phyloP scores from a whole-genome alignment of 2,113 vertebrate genomes.

The Prunella fulvescens region DNA sequence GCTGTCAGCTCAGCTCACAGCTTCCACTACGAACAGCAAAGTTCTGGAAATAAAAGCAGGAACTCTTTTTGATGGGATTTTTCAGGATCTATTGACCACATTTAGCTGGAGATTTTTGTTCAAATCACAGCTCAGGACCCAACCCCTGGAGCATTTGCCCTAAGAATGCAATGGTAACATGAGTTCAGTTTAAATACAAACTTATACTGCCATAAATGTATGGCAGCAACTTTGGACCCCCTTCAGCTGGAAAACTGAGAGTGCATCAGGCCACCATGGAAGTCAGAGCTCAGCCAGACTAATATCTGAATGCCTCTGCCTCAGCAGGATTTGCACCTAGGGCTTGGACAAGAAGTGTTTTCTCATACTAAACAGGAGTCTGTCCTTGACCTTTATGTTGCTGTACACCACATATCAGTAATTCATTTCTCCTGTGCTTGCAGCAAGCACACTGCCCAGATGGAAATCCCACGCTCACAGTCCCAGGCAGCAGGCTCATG shows the following conservation, averaged over 20 bases:
- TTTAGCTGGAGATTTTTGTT: background rate
- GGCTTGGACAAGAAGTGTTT: background rate
- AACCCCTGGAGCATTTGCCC: background rate
- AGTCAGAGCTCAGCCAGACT: background rate
- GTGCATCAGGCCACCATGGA: background rate
- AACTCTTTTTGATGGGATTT: background rate
- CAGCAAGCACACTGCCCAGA: background rate
- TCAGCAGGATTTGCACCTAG: background rate
- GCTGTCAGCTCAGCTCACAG: background rate
- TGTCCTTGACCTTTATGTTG: background rate
- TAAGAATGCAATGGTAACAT: background rate
- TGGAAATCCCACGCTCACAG: slow-evolving; percentile 9
- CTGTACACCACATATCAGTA: background rate
- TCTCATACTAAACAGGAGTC: background rate
- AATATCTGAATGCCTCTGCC: background rate
- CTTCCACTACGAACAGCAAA: background rate
- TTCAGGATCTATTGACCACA: background rate
- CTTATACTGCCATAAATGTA: background rate
- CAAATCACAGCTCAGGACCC: accelerated
- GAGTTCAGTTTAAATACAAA: background rate
- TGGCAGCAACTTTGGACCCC: background rate
- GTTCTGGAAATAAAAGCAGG: background rate
- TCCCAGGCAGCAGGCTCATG: background rate
- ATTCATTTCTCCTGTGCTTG: background rate
- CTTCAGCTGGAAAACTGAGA: background rate